phyloP scores from a whole-genome alignment of 2,888 invertebrate genomes.

The Tryphoninae sp. region DNA sequence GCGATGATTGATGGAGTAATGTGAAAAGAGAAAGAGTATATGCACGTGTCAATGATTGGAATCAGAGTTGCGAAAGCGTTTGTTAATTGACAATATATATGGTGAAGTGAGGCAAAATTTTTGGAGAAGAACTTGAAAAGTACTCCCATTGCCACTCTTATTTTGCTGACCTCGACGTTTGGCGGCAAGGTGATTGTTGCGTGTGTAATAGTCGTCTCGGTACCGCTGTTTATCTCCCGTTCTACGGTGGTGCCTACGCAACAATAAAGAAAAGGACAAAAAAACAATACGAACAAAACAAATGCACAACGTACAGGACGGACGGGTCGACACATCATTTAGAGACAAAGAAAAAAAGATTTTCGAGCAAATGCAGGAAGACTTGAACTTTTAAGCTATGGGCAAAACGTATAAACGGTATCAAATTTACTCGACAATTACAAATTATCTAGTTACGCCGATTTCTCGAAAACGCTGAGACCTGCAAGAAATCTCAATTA shows the following conservation, averaged over 20 bases:
- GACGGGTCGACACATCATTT: conserved; percentile 53
- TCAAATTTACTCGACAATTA: conserved; percentile 11
- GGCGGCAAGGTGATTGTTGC: conserved; percentile 80
- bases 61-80: conserved; percentile 52
- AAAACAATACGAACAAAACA: conserved; percentile 26
- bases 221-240: conserved; percentile 79
- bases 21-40: conserved; percentile 24
- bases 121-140: conserved; percentile 30
- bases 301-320: conserved; percentile 52
- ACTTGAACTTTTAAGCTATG: conserved; percentile 32
- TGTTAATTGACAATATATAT: conserved; percentile 34
- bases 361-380: conserved; percentile 38
- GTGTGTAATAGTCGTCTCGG: conserved; percentile 80
- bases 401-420: conserved; percentile 11
- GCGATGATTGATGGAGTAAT: conserved; percentile 12
- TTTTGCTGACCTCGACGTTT: conserved; percentile 79
- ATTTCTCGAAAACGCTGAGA: conserved; percentile 23
- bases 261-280: conserved; percentile 67
- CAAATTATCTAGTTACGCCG: conserved; percentile 16
- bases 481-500: conserved; percentile 54
- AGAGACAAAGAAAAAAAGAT: conserved; percentile 64
- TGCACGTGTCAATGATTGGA: conserved; percentile 39
- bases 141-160: conserved; percentile 60
- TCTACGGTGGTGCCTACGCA: conserved; percentile 80
- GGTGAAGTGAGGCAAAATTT: conserved; percentile 2